Evolutionary conservation across 2,113 vertebrate species (phyloP), one percentile per base, ranked within the genome.

Genomic region (Dasypus novemcinctus): DNA sequence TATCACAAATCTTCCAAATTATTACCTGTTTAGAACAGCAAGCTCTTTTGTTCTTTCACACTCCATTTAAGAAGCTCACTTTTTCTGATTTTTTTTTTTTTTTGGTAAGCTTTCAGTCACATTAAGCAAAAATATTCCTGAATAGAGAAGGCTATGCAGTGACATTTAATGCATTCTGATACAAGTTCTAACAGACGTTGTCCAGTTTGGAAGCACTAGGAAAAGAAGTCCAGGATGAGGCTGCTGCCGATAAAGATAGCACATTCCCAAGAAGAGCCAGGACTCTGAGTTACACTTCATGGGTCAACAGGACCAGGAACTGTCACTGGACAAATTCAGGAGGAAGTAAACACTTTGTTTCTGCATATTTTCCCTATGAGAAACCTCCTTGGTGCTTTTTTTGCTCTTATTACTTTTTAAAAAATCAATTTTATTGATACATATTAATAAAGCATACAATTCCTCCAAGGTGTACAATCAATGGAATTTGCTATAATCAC

Each of bases 21-120:
- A 87, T 92, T 92, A 64, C 74, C 78, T 83, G 31, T 33, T 80
- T 64, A 10, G 69, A 79, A 95, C 82, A 59, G 31, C 25, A 90
- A 27, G 2, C 14, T 17, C 41, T 13, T 49, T 71, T 63, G 38
- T n/a, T 46, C n/a, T 84, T 71, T 84, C 52, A 61, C 17, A 84
- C 5, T 64, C 36, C 54, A 15, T 82, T 79, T 86, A 17, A 91
- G 49, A 90, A 92, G 68, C 21, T 95, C 27, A 43, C 11, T 14
- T 14, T 71, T 63, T 57, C 17, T 20, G 7, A 18, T 17, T 89
- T 80, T 74, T 25, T 64, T 74, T 14, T 52, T 23, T 63, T 86
- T 76, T 33, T 59, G 7, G 27, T 69, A 72, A 64, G 49, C 36
- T 68, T 79, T 94, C 20, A 36, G 31, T 84, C 25, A 41, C 27